phyloP scores from a whole-genome alignment of 23 tunicate genomes.

The Halocynthia aurantium region DNA sequence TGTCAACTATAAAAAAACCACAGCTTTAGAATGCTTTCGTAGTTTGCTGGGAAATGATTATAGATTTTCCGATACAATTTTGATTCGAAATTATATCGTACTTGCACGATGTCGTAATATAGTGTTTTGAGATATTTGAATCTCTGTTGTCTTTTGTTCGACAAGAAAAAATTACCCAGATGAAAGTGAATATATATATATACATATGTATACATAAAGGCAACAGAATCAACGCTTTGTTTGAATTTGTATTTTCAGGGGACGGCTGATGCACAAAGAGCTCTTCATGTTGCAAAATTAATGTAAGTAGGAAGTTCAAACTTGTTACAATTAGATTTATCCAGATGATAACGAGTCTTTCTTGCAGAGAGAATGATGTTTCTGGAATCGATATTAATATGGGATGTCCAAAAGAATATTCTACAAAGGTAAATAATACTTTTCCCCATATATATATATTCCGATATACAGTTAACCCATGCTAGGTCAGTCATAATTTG shows the following conservation, averaged over 20 bases:
- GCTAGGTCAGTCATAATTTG: not conserved
- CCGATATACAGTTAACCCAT: no score
- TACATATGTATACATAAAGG: no score
- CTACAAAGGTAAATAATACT: slow-evolving; percentile 66
- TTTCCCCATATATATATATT: not conserved
- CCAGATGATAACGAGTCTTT: not conserved
- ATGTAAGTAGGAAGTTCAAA: slow-evolving; percentile 41
- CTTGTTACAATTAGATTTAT: not conserved
- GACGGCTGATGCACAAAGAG: slow-evolving; percentile 86
- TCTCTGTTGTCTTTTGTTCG: no score
- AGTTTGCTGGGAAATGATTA: no score
- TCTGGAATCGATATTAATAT: slow-evolving; percentile 95
- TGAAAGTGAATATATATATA: no score
- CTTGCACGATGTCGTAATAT: no score
- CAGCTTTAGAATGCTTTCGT: no score
- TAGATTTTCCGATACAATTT: no score
- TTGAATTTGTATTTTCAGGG: slow-evolving; percentile 50
- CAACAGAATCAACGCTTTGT: not conserved
- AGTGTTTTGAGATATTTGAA: no score
- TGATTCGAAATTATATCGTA: no score
- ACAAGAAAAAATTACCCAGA: no score
- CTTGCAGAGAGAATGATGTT: slow-evolving; percentile 72
- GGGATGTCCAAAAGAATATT: slow-evolving; percentile 99
- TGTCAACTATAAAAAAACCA: no score
- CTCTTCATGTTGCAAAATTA: slow-evolving; percentile 80